A percentile compares a stretch with the other conserved stretches of the same genome.
These are phyloP conservation scores for Eciton burchellii DNA, from an alignment of 1,140 invertebrate species.

Conservation along the genomic window DNA sequence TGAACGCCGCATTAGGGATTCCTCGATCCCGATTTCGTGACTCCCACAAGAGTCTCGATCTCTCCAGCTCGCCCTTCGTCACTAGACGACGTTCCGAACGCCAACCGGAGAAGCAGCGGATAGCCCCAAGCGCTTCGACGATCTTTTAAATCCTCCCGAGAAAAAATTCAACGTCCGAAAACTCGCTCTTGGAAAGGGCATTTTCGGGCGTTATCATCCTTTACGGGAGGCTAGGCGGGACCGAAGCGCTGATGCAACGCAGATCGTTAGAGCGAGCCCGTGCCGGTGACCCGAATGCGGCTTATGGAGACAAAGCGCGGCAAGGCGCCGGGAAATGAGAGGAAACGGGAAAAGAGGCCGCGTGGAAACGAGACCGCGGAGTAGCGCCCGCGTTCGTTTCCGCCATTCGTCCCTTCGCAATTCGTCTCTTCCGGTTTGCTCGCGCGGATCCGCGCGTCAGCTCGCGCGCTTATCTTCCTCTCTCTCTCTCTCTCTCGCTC, in stretches of 20 bases:
- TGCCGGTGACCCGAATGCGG: constrained; percentile 73
- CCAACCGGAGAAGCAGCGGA: too few relatives aligned
- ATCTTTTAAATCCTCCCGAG: too few relatives aligned
- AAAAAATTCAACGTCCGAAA: too few relatives aligned
- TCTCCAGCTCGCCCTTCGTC: neutral
- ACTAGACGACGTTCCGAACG: too few relatives aligned
- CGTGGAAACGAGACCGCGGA: constrained; percentile 15
- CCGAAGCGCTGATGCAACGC: constrained; percentile 72
- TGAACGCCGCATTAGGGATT: constrained; percentile 30
- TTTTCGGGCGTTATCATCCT: constrained; percentile 28
- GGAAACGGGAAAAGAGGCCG: constrained; percentile 51
- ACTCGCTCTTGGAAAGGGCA: too few relatives aligned
- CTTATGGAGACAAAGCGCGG: constrained; percentile 72
- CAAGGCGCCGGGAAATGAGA: constrained; percentile 52
- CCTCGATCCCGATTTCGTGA: neutral
- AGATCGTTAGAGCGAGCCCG: constrained; percentile 73
- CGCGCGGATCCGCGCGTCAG: constrained; percentile 53
- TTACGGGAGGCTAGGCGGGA: constrained; percentile 19
- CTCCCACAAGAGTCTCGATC: constrained; percentile 13
- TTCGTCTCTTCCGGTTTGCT: constrained; percentile 65
- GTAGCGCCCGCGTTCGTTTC: constrained; percentile 55
- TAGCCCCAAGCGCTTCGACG: too few relatives aligned
- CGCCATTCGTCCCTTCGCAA: constrained; percentile 48
- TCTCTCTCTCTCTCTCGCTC: too few relatives aligned
- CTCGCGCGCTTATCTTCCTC: too few relatives aligned